Percentiles rank a stretch among this genome's conserved stretches.
These are phyloP conservation scores for Bostrychus sinensis DNA, from an alignment of 2,113 vertebrate genomes.

Conservation along the genomic window DNA sequence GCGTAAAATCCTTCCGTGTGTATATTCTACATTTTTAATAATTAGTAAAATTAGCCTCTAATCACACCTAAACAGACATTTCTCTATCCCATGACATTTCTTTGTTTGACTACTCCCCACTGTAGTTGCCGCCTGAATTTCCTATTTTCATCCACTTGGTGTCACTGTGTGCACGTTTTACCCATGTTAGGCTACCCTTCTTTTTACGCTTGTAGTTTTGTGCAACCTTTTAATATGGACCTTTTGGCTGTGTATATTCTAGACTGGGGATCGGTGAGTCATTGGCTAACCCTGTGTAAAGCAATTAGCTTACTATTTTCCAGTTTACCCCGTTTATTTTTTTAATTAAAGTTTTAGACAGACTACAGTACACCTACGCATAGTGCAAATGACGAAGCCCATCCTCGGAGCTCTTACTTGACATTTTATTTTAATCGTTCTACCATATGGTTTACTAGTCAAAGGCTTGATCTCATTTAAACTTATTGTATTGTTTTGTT, in stretches of 20 bases:
- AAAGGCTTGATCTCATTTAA: background rate
- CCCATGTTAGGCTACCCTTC: too few relatives aligned
- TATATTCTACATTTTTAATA: background rate
- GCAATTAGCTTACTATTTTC: background rate
- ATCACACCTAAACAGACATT: background rate
- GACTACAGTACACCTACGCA: too few relatives aligned
- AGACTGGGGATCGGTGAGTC: too few relatives aligned
- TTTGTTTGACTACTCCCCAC: too few relatives aligned
- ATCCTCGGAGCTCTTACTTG: background rate
- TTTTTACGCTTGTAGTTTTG: too few relatives aligned
- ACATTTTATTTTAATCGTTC: background rate
- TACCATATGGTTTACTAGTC: background rate
- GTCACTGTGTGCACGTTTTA: constrained; percentile 48
- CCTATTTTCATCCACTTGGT: constrained; percentile 25
- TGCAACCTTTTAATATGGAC: background rate
- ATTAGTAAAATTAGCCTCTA: background rate
- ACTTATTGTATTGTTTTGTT: background rate
- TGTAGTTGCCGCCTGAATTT: background rate
- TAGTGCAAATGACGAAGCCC: too few relatives aligned
- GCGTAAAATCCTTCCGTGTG: background rate
- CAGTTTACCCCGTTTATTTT: background rate
- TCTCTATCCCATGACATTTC: background rate
- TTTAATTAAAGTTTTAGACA: background rate
- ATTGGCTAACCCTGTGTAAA: too few relatives aligned
- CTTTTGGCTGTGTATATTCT: background rate